These are phyloP conservation scores for Desoria tigrina DNA, from an alignment of 2,888 invertebrate genomes.

Conservation along the genomic window DNA sequence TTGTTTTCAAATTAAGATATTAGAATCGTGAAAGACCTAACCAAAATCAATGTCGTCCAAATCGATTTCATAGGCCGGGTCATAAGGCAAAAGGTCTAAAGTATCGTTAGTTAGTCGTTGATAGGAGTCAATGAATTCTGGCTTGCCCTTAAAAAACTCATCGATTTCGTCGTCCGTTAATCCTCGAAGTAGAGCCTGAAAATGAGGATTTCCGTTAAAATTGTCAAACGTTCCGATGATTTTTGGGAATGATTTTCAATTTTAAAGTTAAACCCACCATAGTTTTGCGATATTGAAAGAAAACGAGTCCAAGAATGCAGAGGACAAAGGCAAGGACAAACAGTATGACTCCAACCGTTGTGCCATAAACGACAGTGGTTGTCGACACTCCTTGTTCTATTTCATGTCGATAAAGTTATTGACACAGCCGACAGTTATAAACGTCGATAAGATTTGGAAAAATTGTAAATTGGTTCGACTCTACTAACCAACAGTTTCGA, in stretches of 20 bases:
- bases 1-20: no score
- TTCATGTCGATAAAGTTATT: not conserved
- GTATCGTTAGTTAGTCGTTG: constrained; percentile 2
- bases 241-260: not conserved
- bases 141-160: constrained; percentile 34
- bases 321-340: constrained; percentile 16
- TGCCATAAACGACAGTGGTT: constrained; percentile 13
- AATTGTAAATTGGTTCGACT: constrained; percentile 2
- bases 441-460: no score
- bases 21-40: no score
- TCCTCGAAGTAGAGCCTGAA: constrained; percentile 22
- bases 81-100: constrained; percentile 34
- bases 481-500: constrained; percentile 9
- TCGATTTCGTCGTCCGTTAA: constrained; percentile 35
- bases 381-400: constrained; percentile 9
- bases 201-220: not conserved
- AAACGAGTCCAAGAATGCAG: constrained; percentile 14
- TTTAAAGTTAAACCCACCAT: constrained; percentile 10
- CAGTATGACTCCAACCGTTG: constrained; percentile 13
- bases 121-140: constrained; percentile 18
- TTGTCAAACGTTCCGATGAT: not conserved
- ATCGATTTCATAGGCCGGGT: constrained; percentile 28
- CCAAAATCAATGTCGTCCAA: constrained; percentile 31
- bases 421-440: not conserved
- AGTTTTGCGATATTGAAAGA: constrained; percentile 24